Evolutionary conservation across 2,797 vertebrate genomes (phyloP), one percentile per base, ranked within the genome.

Genomic region (Periophthalmus magnuspinnatus): DNA sequence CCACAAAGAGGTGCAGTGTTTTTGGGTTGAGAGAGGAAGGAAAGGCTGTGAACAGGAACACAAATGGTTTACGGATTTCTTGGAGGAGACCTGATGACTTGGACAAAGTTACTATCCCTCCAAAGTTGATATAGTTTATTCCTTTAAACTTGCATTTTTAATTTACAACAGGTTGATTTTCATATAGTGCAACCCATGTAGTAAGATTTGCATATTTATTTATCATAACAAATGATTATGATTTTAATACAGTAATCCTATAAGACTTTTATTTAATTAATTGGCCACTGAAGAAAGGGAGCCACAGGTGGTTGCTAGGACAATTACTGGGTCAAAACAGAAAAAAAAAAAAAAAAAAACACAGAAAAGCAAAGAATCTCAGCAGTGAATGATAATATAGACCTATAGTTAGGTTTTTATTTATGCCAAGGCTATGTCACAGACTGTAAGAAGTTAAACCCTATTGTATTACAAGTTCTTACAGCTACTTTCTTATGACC

Each of bases 1-100:
- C 73, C 70, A 83, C 83, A 85, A 81, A 85, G 86, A 66, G 33
- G 19, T 62, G 75, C 55, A 71, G 71, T 86, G 74, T 84, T 80
- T 72, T 77, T 68, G 60, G 7, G 13, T 34, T 28, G 36, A 65
- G 2, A 16, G 50, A 75, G 70, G 36, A 67, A 75, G 66, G 63
- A 71, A 32, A 64, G 38, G 60, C 74, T 22, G 57, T 64, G 72
- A 68, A 67, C 22, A 67, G 65, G 63, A 76, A 77, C 52, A 72
- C 68, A 67, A 70, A 73, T 75, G 33, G 16, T 47, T 80, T 7
- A 69, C 59, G 48, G 1, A 80, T 66, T 81, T 54, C 54, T 48
- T 14, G 57, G 21, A 32, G 57, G 21, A 32, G 58, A 34, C 22
- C 50, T 57, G 47, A 34, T 19, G 48, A 19, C 52, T 33, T 60